Evolutionary conservation across 2,888 invertebrate species (phyloP).

Genomic region (Coelogynopora nodosa): DNA sequence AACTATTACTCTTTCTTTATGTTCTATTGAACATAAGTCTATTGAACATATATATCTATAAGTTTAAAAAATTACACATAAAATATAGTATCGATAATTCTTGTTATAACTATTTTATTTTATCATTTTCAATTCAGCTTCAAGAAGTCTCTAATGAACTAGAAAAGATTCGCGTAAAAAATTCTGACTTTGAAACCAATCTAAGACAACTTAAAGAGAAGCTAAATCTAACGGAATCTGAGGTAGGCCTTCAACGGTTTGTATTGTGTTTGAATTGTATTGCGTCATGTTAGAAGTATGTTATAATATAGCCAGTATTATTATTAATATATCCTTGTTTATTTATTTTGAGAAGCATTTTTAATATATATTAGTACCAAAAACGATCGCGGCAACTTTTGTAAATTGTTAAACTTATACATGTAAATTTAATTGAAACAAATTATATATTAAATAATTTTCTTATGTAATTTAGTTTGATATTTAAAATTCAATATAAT

Average conservation of each 20-base stretch:
- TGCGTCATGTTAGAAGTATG: neutral
- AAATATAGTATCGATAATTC: too few species aligned
- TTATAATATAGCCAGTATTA: neutral
- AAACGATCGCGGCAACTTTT: too few species aligned
- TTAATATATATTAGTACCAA: neutral
- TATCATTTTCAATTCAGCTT: too few species aligned
- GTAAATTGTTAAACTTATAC: too few species aligned
- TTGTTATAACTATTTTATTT: too few species aligned
- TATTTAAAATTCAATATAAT: neutral
- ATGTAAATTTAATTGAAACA: too few species aligned
- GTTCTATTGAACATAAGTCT: too few species aligned
- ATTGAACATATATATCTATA: too few species aligned
- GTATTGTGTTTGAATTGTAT: neutral
- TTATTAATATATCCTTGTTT: neutral
- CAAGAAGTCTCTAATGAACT: conserved; percentile 7
- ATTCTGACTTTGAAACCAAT: conserved; percentile 1
- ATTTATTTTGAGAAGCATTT: neutral
- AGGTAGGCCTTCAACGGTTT: neutral
- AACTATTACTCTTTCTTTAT: too few species aligned
- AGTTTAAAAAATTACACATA: too few species aligned
- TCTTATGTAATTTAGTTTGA: neutral
- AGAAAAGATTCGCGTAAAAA: neutral
- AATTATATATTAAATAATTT: too few species aligned
- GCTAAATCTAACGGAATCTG: conserved; percentile 4
- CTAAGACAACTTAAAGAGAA: neutral